Evolutionary conservation across 2,888 invertebrate genomes (phyloP).

Genomic region (Acholoe squamosa): DNA sequence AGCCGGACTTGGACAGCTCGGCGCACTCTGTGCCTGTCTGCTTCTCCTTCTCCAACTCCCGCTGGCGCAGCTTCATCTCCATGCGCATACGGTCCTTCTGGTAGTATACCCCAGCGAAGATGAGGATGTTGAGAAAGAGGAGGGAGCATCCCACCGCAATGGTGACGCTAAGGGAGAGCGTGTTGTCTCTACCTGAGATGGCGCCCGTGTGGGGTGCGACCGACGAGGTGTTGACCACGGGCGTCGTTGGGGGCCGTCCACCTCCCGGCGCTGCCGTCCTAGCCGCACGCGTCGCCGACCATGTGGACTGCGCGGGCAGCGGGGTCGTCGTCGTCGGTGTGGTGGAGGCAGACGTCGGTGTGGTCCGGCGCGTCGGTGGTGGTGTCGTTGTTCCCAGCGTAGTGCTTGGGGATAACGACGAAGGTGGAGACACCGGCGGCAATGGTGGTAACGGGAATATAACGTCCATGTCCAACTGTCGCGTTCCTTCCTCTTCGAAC

Average conservation of each 20-base stretch:
- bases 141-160: constrained; percentile 97
- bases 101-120: constrained; percentile 97
- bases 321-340: constrained; percentile 40
- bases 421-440: constrained; percentile 72
- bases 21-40: background rate
- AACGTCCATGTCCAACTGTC: constrained; percentile 65
- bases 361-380: constrained; percentile 54
- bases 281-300: constrained; percentile 10
- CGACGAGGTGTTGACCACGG: background rate
- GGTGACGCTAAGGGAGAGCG: constrained; percentile 78
- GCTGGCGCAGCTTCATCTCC: constrained; percentile 72
- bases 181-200: constrained; percentile 59
- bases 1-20: constrained; percentile 11
- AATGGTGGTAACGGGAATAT: constrained; percentile 78
- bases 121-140: constrained; percentile 94
- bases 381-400: constrained; percentile 55
- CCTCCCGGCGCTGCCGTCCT: constrained; percentile 3
- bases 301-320: background rate
- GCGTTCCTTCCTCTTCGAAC: constrained; percentile 88
- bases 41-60: constrained; percentile 68
- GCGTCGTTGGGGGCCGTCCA: background rate
- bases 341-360: background rate
- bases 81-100: constrained; percentile 85
- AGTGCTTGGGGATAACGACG: constrained; percentile 1
- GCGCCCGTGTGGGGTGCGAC: constrained; percentile 43